Percentiles rank a stretch among this genome's conserved stretches.
phyloP scores from a whole-genome alignment of 2,113 vertebrate genomes.

The Ctenomys sociabilis region DNA sequence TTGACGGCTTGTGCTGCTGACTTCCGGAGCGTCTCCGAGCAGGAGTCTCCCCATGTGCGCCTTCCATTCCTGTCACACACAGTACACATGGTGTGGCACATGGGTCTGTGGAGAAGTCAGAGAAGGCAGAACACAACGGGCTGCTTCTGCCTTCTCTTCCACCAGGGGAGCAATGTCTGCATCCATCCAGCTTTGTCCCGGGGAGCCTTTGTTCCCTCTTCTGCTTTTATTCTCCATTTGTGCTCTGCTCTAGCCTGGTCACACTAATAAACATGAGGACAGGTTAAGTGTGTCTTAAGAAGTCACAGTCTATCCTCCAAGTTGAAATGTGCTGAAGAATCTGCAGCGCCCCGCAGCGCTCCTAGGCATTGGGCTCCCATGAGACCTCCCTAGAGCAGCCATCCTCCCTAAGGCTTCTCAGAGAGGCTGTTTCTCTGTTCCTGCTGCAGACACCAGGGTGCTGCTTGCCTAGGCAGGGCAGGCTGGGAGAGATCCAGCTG shows the following conservation, averaged over 20 bases:
- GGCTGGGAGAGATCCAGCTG: neutral
- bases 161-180: neutral
- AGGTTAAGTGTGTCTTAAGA: slow-evolving; percentile 33
- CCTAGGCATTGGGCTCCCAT: neutral
- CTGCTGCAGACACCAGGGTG: neutral
- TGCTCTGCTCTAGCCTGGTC: neutral
- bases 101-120: neutral
- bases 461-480: neutral
- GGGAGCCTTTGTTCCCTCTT: neutral
- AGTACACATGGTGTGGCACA: neutral
- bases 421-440: neutral
- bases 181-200: slow-evolving; percentile 19
- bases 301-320: slow-evolving; percentile 45
- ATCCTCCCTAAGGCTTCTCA: neutral
- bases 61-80: neutral
- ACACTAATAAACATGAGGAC: neutral
- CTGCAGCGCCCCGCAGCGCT: neutral
- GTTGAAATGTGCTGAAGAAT: neutral
- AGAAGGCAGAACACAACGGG: neutral
- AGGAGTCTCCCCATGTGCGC: slow-evolving; percentile 26
- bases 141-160: neutral
- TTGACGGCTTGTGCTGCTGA: slow-evolving; percentile 9
- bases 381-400: neutral
- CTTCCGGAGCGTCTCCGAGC: slow-evolving; percentile 9
- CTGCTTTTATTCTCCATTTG: neutral